Conservation (phyloP, 2,797 vertebrate genomes). For the Phalloptychus januarius region DNA sequence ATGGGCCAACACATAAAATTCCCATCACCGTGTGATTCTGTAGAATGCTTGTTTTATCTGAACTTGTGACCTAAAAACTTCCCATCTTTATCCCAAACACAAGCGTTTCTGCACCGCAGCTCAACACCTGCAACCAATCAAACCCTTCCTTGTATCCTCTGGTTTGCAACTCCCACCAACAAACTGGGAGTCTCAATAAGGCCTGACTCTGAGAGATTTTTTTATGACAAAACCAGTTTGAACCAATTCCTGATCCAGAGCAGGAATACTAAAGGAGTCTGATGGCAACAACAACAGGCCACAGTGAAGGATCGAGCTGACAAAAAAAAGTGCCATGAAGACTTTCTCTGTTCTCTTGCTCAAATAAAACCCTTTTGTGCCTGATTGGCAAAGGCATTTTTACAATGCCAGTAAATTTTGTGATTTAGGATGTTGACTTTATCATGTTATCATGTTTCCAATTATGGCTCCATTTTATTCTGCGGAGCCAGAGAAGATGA, state of each 20-base stretch:
- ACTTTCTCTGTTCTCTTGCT: conserved; percentile 40
- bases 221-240: conserved; percentile 58
- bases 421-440: conserved; percentile 60
- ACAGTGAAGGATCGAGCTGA: conserved; percentile 51
- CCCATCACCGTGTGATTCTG: conserved; percentile 9
- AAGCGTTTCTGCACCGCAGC: conserved; percentile 48
- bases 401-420: conserved; percentile 49
- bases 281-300: conserved; percentile 67
- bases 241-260: conserved; percentile 62
- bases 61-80: conserved; percentile 38
- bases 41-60: conserved; percentile 18
- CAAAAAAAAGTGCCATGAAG: conserved; percentile 35
- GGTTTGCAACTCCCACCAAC: conserved; percentile 59
- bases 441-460: conserved; percentile 71
- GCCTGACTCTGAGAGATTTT: conserved; percentile 48
- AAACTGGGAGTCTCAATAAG: conserved; percentile 56
- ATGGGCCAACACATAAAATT: background rate
- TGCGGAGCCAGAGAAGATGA: conserved; percentile 43
- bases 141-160: conserved; percentile 56
- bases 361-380: conserved; percentile 50
- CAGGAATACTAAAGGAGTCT: conserved; percentile 63
- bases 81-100: conserved; percentile 44
- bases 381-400: conserved; percentile 53
- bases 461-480: conserved; percentile 62
- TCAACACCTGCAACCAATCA: conserved; percentile 72